Evolutionary conservation across 2,888 invertebrate genomes (phyloP), one percentile per base, ranked within the genome.

Genomic region (Heteromyza rotundicornis): DNA sequence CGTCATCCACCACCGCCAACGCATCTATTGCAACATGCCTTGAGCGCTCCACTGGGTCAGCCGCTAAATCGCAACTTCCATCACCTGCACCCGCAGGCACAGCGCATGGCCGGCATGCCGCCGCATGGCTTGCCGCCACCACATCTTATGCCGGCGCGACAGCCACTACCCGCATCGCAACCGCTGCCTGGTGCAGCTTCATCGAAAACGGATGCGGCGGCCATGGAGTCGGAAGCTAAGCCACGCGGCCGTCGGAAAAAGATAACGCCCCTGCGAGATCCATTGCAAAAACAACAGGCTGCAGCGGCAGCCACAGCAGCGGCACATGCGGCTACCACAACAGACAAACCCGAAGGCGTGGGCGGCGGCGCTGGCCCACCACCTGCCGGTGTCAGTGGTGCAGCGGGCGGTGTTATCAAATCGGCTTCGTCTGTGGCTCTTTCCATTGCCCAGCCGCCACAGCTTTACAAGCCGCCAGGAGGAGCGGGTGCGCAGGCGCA

Each of bases 271-370:
- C 56, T 84, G 40, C 76, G 78, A 68, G 85, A 74, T 83, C 82
- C 73, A 65, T 70, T 75, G 79, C 85, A 85, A 71, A 82, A 82
- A 60, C 83, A 82, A 49, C 82, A 82, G 62, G 86, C 84, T 32
- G 88, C 83, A 63, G 88, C 84, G 69, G 87, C 78, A 62, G 87
- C 81, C 62, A 86, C 75, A 51, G 84, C 83, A 59, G 86, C 81
- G n/a, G 73, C 77, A 12, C 61, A 67, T 2, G 66, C 70, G 20
- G n/a, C 58, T 16, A 32, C n/a, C 8, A 17, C 44, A 5, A 49
- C 40, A n/a, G 19, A n/a, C 5, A 17, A 24, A 5, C 32, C 40
- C 5, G 14, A 7, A 3, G 3, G 3, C 2, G 10, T n/a, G 14
- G 40, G 52, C 44, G 55, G 27, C 19, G 23, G n/a, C 17, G 58